These are phyloP conservation scores for Porites australiensis DNA, from an alignment of 64 coral and sea anemone genomes.

Conservation along the genomic window DNA sequence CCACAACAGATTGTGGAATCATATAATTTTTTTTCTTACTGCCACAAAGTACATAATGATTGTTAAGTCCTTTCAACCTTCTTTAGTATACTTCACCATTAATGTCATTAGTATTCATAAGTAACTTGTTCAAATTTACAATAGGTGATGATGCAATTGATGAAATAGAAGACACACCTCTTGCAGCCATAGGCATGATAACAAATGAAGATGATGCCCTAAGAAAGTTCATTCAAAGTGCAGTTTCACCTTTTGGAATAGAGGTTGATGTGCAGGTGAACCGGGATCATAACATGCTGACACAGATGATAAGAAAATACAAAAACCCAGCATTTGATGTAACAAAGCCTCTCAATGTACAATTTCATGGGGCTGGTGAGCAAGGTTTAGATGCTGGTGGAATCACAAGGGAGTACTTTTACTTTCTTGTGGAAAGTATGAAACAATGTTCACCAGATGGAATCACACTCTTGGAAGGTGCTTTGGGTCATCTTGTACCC, in stretches of 20 bases:
- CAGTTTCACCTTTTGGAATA: background rate
- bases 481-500: conserved; percentile 1
- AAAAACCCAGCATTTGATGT: conserved; percentile 3
- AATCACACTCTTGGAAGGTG: background rate
- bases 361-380: background rate
- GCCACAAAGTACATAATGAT: conserved; percentile 7
- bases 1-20: conserved; percentile 6
- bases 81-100: conserved; percentile 4
- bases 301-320: background rate
- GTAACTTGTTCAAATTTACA: conserved; percentile 14
- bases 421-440: background rate
- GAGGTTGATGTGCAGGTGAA: background rate
- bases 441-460: background rate
- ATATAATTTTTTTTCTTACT: conserved; percentile 7
- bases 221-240: background rate
- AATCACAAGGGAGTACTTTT: background rate
- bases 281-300: background rate
- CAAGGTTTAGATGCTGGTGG: background rate
- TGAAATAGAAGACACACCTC: conserved; percentile 1
- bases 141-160: conserved; percentile 7
- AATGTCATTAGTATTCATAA: background rate
- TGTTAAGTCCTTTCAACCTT: conserved; percentile 6
- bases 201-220: background rate
- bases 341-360: background rate
- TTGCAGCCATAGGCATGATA: conserved; percentile 8